Base-by-base conservation (phyloP, 2,888 invertebrate species). In the Chromoteleia sp. region DNA sequence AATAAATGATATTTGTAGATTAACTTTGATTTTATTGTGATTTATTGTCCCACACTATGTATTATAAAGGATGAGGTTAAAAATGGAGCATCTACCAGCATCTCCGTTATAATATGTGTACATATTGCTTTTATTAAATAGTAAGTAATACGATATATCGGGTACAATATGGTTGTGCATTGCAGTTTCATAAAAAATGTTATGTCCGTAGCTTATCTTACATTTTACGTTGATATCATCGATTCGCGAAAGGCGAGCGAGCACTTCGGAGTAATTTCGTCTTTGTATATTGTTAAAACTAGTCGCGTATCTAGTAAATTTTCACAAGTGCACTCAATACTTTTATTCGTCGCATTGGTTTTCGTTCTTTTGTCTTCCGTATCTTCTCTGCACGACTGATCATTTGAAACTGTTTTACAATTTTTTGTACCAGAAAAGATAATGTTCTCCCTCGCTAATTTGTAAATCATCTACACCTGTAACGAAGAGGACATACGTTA, bases 371-470 rank as follows among this genome's bases (percentile, higher is more conserved):
- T 15, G 1, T 41, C 15, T 41, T 41, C 15, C 15, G 3, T 65
- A 79, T 77, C 50, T 82, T 71, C 61, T 76, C 30, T 43, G 39
- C 39, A 41, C 56, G 29, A 61, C 12, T 76, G 39, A 33, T 71
- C 70, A 36, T 58, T 73, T 78, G 45, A 39, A 81, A 74, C 63
- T 71, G 73, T 67, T 65, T 85, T 82, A 97, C 92, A 97, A 93
- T 92, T 97, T 97, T 93, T 97, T 97, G 93, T 97, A 97, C 97
- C 97, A 97, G 92, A 97, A 97, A 56, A 97, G 94, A 89, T 97
- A 97, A 89, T 97, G 96, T 90, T 97, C 97, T 15, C 97, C 97
- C 86, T 97, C 96, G 92, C 96, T 96, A 29, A 97, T 96, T 88
- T 96, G 93, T 84, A 97, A 92, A 89, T 97, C 97, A 89, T 97